Base-by-base conservation (phyloP, 2,888 invertebrate species). In the Anoplius nigerrimus region DNA sequence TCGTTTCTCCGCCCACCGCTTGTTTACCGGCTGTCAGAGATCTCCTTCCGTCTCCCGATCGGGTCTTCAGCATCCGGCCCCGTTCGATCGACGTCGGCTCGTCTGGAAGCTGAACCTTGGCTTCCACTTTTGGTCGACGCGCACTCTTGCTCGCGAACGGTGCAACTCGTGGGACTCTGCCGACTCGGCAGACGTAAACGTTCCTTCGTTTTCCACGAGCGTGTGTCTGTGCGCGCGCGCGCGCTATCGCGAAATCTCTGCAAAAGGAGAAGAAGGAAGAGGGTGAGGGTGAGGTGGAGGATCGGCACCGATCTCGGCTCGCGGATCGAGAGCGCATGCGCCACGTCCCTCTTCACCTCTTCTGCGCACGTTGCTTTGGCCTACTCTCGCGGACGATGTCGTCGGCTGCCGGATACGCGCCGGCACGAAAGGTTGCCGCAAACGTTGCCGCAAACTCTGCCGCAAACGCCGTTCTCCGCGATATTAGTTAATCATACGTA, bases 281-380 rank as follows among this genome's bases (percentile, higher is more conserved):
- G 13, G 56, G 16, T 52, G 52, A 24, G 22, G 24, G 6, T 53
- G 34, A 13, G 34, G 11, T 6, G 11, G 34, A 11, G 11, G 34
- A 34, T 34, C 11, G 34, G 6, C 11, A 13, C 34, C 34, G 34
- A 27, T 27, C 22, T 20, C 51, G 21, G 21, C 52, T n/a, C 22
- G 6, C 56, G 62, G 34, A 34, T 34, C 34, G 4, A 3, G 34
- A 6, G 34, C 34, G 34, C 34, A 34, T 34, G 34, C 34, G 34
- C 34, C 1, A 34, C 11, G 34, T 34, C 21, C 15, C 43, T 56
- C 6, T 13, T 81, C 85, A 85, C 85, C 85, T n/a, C n/a, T n/a
- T n/a, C n/a, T 85, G 85, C 77, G 76, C 78, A 79, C 80, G 80
- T 81, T 83, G 81, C 77, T 79, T 81, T 80, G 78, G 82, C 85